phyloP scores from a whole-genome alignment of 2,113 vertebrate genomes.

The Microcebus tavaratra region DNA sequence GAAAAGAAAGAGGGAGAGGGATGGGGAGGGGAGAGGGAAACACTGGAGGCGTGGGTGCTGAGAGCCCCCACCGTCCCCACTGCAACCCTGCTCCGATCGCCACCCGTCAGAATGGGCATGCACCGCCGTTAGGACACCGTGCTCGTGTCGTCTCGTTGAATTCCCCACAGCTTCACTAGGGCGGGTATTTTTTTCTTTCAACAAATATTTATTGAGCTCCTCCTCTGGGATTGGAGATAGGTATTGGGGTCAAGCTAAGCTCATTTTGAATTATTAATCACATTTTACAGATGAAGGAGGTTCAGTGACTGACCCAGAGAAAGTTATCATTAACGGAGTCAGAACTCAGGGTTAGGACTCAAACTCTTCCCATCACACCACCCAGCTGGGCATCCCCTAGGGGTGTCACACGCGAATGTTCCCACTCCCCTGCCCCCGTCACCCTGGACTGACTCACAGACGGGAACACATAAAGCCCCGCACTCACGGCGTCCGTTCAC shows the following conservation, averaged over 20 bases:
- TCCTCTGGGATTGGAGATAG: neutral
- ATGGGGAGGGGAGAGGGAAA: too few relatives aligned
- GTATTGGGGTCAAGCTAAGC: neutral
- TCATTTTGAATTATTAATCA: neutral
- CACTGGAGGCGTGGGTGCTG: neutral
- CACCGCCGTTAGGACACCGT: rapidly evolving
- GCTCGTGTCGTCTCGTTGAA: neutral
- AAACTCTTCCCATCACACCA: neutral
- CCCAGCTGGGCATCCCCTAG: neutral
- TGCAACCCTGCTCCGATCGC: too few relatives aligned
- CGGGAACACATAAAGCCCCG: neutral
- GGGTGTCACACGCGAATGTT: neutral
- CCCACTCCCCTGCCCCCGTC: rapidly evolving
- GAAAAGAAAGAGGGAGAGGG: neutral
- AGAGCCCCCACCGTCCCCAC: rapidly evolving
- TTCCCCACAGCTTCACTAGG: neutral
- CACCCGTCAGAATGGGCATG: rapidly evolving
- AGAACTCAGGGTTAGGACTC: neutral
- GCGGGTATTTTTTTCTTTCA: neutral
- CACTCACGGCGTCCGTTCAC: neutral
- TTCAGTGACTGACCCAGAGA: neutral
- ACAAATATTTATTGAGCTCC: neutral
- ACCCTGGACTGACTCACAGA: neutral
- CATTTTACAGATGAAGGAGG: neutral
- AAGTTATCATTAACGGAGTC: neutral